Evolutionary conservation across 2,888 invertebrate species (phyloP).

Genomic region (Drosophila mimica): DNA sequence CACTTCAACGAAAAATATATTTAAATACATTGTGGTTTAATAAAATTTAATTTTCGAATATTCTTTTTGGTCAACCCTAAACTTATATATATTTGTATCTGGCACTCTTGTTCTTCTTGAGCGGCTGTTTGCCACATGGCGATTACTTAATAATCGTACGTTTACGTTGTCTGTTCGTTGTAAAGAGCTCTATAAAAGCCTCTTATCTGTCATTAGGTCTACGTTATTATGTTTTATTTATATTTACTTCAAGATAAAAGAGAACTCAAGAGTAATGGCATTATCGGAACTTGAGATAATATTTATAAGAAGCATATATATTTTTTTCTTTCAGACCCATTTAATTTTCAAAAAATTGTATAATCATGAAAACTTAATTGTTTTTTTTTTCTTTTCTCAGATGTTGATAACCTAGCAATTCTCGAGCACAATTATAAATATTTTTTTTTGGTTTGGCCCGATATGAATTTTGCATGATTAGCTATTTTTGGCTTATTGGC

Average conservation of each 20-base stretch:
- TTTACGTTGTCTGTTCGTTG: neutral
- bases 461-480: constrained; percentile 58
- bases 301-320: constrained; percentile 6
- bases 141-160: constrained; percentile 37
- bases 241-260: constrained; percentile 41
- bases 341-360: neutral
- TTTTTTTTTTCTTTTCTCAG: neutral
- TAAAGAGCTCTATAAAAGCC: constrained; percentile 24
- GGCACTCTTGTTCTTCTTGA: neutral
- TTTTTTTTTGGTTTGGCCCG: neutral
- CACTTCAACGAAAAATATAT: neutral
- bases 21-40: neutral
- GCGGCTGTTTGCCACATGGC: constrained; percentile 32
- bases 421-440: neutral
- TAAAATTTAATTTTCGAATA: neutral
- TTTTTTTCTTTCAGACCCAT: neutral
- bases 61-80: neutral
- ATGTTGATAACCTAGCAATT: constrained; percentile 40
- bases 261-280: constrained; percentile 8
- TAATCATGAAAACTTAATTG: constrained; percentile 7
- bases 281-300: constrained; percentile 38
- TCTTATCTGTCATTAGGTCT: constrained; percentile 49
- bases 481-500: constrained; percentile 45
- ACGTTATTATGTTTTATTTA: constrained; percentile 22
- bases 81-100: neutral